These are phyloP conservation scores for Uloborus plumipes DNA, from an alignment of 2,888 invertebrate species.

Conservation along the genomic window DNA sequence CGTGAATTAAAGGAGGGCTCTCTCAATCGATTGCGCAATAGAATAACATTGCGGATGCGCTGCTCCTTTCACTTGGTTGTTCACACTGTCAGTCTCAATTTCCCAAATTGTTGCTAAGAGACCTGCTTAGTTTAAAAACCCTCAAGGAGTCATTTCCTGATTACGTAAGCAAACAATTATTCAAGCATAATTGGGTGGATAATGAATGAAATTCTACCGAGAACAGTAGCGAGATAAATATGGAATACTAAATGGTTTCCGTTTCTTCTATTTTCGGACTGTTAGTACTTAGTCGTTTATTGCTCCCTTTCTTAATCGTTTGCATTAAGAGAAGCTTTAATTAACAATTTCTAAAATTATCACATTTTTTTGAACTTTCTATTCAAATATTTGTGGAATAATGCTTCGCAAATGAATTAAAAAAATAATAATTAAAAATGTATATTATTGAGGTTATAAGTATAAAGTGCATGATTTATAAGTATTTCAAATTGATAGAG, in stretches of 20 bases:
- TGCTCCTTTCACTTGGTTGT: not conserved
- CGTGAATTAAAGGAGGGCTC: not conserved
- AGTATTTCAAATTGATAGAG: too few relatives aligned
- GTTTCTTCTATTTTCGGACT: too few relatives aligned
- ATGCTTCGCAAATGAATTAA: too few relatives aligned
- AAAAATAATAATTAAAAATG: too few relatives aligned
- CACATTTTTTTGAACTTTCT: too few relatives aligned
- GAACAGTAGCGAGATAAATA: not conserved
- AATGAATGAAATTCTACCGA: not conserved
- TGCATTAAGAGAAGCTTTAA: too few relatives aligned
- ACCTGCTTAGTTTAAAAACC: conserved; percentile 6
- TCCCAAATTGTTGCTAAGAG: conserved; percentile 11
- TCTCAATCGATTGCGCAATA: not conserved
- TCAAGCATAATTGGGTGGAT: conserved; percentile 18
- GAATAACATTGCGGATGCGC: not conserved
- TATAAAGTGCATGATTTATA: too few relatives aligned
- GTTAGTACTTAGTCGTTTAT: too few relatives aligned
- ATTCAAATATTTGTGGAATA: too few relatives aligned
- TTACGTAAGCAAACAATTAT: conserved; percentile 7
- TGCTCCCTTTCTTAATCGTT: too few relatives aligned
- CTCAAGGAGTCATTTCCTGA: conserved; percentile 8
- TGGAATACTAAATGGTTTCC: conserved; percentile 1
- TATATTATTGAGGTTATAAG: too few relatives aligned
- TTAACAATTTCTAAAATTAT: too few relatives aligned
- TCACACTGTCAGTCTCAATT: conserved; percentile 2